A percentile compares a stretch with the other conserved stretches of the same genome.
Evolutionary conservation across 2,888 invertebrate genomes (phyloP).

Genomic region (Pristionchus arcanus): DNA sequence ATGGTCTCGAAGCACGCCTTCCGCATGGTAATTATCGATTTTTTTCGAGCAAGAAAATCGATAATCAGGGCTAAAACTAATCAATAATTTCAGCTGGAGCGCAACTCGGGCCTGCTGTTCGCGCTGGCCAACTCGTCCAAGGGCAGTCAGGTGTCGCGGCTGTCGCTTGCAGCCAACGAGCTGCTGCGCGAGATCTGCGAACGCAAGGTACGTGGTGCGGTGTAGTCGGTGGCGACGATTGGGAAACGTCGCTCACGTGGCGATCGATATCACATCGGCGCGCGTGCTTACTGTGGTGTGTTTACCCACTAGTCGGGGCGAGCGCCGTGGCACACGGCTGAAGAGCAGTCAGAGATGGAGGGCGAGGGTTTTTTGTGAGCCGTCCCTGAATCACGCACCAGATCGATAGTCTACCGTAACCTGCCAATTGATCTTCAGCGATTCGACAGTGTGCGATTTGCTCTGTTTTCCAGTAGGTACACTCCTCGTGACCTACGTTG

Average conservation of each 20-base stretch:
- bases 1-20: not conserved
- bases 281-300: conserved; percentile 46
- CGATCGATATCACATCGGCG: not conserved
- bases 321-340: not conserved
- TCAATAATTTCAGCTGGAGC: conserved; percentile 21
- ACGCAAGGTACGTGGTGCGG: not conserved
- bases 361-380: not conserved
- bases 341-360: not conserved
- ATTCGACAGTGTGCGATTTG: not conserved
- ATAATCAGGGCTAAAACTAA: not conserved
- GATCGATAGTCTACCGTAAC: not conserved
- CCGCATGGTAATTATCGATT: not conserved
- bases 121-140: not conserved
- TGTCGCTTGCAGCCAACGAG: conserved; percentile 21
- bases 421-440: not conserved
- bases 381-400: not conserved
- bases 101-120: conserved; percentile 4
- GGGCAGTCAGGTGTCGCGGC: not conserved
- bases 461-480: not conserved
- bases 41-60: not conserved
- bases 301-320: conserved; percentile 12
- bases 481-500: not conserved
- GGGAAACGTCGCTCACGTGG: not conserved
- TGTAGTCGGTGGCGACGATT: not conserved
- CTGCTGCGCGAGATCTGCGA: conserved; percentile 34